Conservation (phyloP, 1,140 invertebrate genomes). For the Trinorchestia longiramus region DNA sequence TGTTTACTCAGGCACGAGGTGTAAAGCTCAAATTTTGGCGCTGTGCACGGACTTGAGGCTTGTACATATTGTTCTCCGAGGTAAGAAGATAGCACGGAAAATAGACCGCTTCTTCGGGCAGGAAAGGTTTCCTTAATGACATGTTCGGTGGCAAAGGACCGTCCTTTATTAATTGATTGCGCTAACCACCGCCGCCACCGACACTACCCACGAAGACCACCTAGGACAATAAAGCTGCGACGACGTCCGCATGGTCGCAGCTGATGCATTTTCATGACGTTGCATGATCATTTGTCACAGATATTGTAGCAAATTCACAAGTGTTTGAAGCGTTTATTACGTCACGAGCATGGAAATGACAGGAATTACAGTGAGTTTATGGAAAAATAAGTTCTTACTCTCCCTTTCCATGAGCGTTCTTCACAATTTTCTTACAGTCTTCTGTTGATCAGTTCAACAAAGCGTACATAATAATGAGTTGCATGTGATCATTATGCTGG, state of each 20-base stretch:
- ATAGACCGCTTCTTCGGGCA: conserved; percentile 21
- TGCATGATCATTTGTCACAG: neutral
- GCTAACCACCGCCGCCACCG: neutral
- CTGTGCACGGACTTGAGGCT: neutral
- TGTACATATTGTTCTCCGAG: neutral
- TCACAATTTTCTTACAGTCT: neutral
- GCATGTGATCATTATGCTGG: too few relatives aligned
- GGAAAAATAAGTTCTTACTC: neutral
- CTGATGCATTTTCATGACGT: neutral
- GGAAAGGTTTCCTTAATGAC: conserved; percentile 33
- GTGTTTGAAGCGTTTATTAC: neutral
- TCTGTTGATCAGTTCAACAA: neutral
- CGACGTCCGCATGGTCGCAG: neutral
- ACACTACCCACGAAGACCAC: neutral
- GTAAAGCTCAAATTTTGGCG: neutral
- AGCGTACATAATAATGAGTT: neutral
- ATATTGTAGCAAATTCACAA: neutral
- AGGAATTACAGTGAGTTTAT: neutral
- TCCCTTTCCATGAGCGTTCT: neutral
- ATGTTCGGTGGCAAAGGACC: conserved; percentile 35
- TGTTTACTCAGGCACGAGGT: neutral
- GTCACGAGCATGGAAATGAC: neutral
- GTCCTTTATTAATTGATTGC: conserved; percentile 21
- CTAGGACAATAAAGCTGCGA: neutral
- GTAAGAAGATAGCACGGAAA: neutral